A percentile compares a stretch with the other conserved stretches of the same genome.
These are phyloP conservation scores for Malurus cyaneus DNA, from an alignment of 2,113 vertebrate species.

Conservation along the genomic window DNA sequence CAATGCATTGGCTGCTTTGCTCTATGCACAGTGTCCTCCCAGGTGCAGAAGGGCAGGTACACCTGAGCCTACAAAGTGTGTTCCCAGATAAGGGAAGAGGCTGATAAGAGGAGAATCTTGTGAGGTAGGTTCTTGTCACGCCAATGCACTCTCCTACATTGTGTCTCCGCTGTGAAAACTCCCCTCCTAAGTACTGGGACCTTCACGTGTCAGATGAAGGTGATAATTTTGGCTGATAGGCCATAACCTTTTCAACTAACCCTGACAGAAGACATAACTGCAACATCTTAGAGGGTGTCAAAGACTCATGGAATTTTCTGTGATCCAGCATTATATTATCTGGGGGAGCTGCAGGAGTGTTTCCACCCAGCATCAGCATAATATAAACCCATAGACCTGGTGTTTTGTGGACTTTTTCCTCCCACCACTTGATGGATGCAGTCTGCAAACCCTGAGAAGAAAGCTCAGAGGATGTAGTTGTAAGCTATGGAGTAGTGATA, in stretches of 20 bases:
- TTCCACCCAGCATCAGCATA: neutral
- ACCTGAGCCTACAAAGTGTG: too few relatives aligned
- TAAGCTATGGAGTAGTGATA: neutral
- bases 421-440: neutral
- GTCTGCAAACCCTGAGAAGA: too few relatives aligned
- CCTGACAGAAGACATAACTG: neutral
- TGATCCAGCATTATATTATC: neutral
- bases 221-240: neutral
- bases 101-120: neutral
- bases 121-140: neutral
- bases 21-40: neutral
- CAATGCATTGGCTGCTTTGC: neutral
- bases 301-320: neutral
- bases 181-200: too few relatives aligned
- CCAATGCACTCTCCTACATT: neutral
- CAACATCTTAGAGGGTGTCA: neutral
- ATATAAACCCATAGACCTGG: neutral
- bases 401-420: neutral
- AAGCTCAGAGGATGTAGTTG: neutral
- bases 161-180: neutral
- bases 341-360: accelerated
- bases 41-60: neutral
- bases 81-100: neutral
- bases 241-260: neutral
- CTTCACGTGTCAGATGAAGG: neutral